Evolutionary conservation across 2,113 vertebrate genomes (phyloP).

Genomic region (Callipepla californica): DNA sequence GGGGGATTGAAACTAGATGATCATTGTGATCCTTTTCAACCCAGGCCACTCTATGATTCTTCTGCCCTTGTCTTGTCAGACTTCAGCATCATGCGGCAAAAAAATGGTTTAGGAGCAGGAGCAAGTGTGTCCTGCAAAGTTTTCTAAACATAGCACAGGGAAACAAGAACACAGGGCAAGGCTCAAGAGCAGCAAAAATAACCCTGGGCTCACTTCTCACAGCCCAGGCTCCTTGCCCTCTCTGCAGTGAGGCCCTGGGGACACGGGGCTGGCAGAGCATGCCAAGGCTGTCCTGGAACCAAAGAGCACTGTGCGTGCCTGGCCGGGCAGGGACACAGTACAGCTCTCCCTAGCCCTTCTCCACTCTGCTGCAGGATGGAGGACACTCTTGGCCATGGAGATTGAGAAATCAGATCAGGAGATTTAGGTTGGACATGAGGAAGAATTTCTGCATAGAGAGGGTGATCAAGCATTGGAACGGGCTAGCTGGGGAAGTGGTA

Average conservation of each 20-base stretch:
- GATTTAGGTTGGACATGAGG: background rate
- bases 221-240: background rate
- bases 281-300: background rate
- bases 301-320: background rate
- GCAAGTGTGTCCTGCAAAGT: constrained; percentile 14
- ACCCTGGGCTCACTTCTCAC: background rate
- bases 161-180: background rate
- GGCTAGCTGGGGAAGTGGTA: background rate
- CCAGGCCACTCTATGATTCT: background rate
- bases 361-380: background rate
- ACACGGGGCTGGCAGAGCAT: background rate
- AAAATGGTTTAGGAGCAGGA: constrained; percentile 27
- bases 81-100: constrained; percentile 16
- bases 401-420: background rate
- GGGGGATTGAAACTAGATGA: too few species aligned
- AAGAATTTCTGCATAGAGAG: background rate
- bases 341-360: background rate
- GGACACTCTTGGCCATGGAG: background rate
- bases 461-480: background rate
- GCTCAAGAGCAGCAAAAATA: constrained; percentile 32
- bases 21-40: too few species aligned
- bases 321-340: background rate
- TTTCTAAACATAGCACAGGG: constrained; percentile 59
- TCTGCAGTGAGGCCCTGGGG: background rate
- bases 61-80: background rate